Base-by-base conservation (phyloP, 2,797 vertebrate genomes). In the Chromis chromis region DNA sequence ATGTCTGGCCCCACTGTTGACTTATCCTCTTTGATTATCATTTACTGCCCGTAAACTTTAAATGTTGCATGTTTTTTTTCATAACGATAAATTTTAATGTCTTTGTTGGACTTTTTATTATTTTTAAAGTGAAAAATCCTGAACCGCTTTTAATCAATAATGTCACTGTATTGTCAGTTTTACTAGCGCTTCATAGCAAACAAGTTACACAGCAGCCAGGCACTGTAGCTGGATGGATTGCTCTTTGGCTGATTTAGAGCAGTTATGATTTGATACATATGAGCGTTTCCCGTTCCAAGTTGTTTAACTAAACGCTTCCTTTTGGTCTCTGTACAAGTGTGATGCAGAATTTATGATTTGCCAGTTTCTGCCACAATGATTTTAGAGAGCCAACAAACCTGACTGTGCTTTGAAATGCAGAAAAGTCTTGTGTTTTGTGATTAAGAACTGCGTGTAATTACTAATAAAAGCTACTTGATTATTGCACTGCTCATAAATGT, bases 391-490 rank as follows among this genome's bases (percentile, higher is more conserved):
- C 21, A 52, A 44, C 71, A 81, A 81, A 73, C 52, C 31, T 68
- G 33, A 60, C 53, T 50, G 7, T 49, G 52, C 21, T 76, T 76
- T 71, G 27, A 83, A 77, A 76, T 56, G 48, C 9, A 65, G 16
- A 68, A 55, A 58, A 64, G 22, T 25, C 49, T 12, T 21, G 8
- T 24, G 19, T 42, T 79, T 70, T 65, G 6, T 65, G 25, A 78
- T 78, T 24, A 69, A 79, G 42, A 42, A 44, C 57, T 48, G 4
- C 64, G n/a, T 74, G 48, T 81, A 76, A 88, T 83, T 83, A 74
- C 36, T 76, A 65, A 66, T 76, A 42, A 81, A 83, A 63, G 65
- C 54, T 48, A 54, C 56, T 68, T 63, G 11, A 9, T 82, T 82
- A 76, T 70, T 5, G 10, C 78, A 67, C 66, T 28, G 57, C 63